Evolutionary conservation across 2,888 invertebrate species (phyloP), one percentile per base, ranked within the genome.

Genomic region (Nasonia oneida): DNA sequence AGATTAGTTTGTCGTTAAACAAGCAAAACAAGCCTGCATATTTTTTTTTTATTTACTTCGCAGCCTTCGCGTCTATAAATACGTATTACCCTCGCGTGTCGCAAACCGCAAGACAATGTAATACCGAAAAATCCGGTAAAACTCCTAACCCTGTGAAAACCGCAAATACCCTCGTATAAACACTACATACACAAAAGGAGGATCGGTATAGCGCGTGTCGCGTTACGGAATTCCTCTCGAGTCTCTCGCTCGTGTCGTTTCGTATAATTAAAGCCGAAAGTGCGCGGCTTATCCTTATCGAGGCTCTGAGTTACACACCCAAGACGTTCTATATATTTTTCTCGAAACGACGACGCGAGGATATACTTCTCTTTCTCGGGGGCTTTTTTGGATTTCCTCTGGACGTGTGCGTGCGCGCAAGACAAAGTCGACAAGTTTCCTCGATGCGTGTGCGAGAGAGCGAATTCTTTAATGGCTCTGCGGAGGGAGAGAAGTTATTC

Each of bases 241-340:
- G 33, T 33, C 33, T 12, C 29, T 61, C 23, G 18, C 5, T 61
- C 29, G n/a, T 29, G 67, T 29, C 10, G 29, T 29, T 33, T 14
- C 67, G 67, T 67, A 47, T 82, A 82, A 82, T 82, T 82, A 82
- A 82, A 67, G 76, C 64, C 37, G 74, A 76, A 67, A 50, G 67
- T 39, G 47, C 47, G 42, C 61, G 61, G 12, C n/a, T 83, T 77
- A 77, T 53, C 70, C 64, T 84, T 79, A 79, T 84, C 84, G 18
- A 37, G n/a, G 14, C 53, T 15, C 33, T 83, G 77, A 79, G 61
- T 74, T 79, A 79, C 79, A 79, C 79, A 67, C 50, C 79, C 79
- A 50, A 79, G 64, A 23, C 47, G 74, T 18, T 74, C 29, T 61
- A 18, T 18, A n/a, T 29, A 74, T 84, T 84, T 79, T 84, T 84